Evolutionary conservation across 2,797 vertebrate species (phyloP).

Genomic region (Anisognathus igniventris): DNA sequence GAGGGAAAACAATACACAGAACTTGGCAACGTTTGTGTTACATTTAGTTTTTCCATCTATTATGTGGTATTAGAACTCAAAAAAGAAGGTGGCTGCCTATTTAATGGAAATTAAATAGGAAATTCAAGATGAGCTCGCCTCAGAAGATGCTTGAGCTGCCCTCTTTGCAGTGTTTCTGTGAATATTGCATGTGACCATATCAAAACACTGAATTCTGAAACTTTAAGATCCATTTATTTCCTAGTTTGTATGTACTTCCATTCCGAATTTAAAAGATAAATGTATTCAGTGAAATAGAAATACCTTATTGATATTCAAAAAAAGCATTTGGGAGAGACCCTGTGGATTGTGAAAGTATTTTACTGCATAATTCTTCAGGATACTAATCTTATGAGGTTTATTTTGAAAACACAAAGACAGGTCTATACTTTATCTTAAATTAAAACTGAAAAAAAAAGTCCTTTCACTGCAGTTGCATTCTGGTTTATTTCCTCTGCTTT

Average conservation of each 20-base stretch:
- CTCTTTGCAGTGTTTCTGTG: not conserved
- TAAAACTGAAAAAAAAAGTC: not conserved
- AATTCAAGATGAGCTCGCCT: not conserved
- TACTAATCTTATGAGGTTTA: not conserved
- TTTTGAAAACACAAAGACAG: not conserved
- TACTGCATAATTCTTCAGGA: not conserved
- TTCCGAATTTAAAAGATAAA: conserved; percentile 34
- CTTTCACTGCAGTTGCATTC: not conserved
- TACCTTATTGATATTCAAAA: not conserved
- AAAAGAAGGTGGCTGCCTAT: not conserved
- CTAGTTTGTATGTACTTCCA: not conserved
- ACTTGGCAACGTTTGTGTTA: not conserved
- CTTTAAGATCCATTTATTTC: conserved; percentile 6
- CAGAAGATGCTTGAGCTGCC: not conserved
- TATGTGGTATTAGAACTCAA: not conserved
- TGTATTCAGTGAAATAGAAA: conserved; percentile 12
- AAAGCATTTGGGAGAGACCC: not conserved
- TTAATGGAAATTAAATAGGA: not conserved
- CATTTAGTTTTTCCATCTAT: not conserved
- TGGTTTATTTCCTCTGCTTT: not conserved
- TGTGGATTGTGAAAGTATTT: not conserved
- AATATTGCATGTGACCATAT: not conserved
- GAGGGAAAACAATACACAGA: not conserved
- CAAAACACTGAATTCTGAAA: conserved; percentile 27
- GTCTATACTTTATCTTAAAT: not conserved